Evolutionary conservation across 2,888 invertebrate species (phyloP), one percentile per base, ranked within the genome.

Genomic region (Agrenia bidenticulata): DNA sequence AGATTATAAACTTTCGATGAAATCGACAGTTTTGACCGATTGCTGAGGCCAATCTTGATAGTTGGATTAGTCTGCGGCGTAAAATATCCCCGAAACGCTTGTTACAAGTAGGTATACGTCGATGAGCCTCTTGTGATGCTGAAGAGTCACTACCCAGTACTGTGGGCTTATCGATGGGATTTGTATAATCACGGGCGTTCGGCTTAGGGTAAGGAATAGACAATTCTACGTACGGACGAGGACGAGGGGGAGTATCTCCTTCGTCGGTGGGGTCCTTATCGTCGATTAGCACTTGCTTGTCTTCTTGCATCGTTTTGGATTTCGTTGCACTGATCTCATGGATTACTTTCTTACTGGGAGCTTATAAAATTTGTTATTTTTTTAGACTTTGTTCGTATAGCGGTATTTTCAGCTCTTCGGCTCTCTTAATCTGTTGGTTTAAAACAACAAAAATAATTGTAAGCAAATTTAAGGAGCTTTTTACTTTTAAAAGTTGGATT

Each of bases 1-100:
- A 60, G n/a, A 60, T 11, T 2, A 57, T 4, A 41, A 57, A 41
- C 19, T 57, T 57, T 21, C 41, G 15, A 19, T 57, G 56, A 19
- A 57, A 57, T 21, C 19, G 27, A 19, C 39, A 57, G 15, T 5
- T 15, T n/a, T 23, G 17, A 21, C 21, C 23, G 19, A 57, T 4
- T 2, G 5, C n/a, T n/a, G n/a, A 17, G 4, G n/a, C n/a, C 2
- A 27, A 13, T 27, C 54, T 24, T n/a, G 15, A 26, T 17, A 26
- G 32, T 24, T 27, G 24, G 13, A 24, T 11, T 7, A 54, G 4
- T 32, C 32, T 2, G 5, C 27, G 26, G 2, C n/a, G 26, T 2
- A 54, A n/a, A n/a, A 2, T 2, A n/a, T 15, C 19, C 9, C 54
- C n/a, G 15, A 54, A 27, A 45, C 17, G 19, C 4, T 45, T 45